phyloP scores from a whole-genome alignment of 2,797 vertebrate species.

The Enteromius thamalakanensis region DNA sequence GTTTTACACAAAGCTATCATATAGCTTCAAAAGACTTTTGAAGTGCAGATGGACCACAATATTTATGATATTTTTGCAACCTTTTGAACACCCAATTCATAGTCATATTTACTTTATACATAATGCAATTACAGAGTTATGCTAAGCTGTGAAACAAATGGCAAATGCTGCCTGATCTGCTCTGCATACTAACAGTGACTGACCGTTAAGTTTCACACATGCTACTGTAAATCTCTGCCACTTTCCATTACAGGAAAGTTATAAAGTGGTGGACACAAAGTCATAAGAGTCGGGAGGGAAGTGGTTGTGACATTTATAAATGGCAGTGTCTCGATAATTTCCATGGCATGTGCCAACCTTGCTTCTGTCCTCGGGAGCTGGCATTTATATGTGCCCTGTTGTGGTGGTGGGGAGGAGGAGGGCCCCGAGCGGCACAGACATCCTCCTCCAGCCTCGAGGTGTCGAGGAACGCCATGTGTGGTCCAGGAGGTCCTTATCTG shows the following conservation, averaged over 20 bases:
- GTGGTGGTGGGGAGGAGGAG: conserved; percentile 10
- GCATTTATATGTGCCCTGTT: conserved; percentile 76
- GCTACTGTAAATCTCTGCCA: conserved; percentile 19
- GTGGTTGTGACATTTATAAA: conserved; percentile 77
- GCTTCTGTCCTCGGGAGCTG: conserved; percentile 67
- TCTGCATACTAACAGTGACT: conserved; percentile 60
- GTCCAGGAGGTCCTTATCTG: conserved; percentile 53
- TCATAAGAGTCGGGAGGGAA: conserved; percentile 48
- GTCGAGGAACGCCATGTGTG: conserved; percentile 60
- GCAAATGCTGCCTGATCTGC: conserved; percentile 49
- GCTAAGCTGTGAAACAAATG: conserved; percentile 45
- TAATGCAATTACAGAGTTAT: no score
- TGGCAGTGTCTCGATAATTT: conserved; percentile 72
- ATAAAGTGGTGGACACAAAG: conserved; percentile 64
- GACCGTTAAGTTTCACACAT: conserved; percentile 60
- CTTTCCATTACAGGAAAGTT: conserved; percentile 60
- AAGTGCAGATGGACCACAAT: background rate
- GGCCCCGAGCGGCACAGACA: conserved; percentile 58
- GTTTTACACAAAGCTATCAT: no score
- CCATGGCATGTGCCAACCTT: conserved; percentile 69
- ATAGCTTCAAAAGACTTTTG: no score
- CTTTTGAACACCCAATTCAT: background rate
- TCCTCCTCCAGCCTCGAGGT: conserved; percentile 47
- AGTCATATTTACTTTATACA: no score
- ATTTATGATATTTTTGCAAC: background rate